Evolutionary conservation across 2,888 invertebrate species (phyloP).

Genomic region (Scaptomyza flava): DNA sequence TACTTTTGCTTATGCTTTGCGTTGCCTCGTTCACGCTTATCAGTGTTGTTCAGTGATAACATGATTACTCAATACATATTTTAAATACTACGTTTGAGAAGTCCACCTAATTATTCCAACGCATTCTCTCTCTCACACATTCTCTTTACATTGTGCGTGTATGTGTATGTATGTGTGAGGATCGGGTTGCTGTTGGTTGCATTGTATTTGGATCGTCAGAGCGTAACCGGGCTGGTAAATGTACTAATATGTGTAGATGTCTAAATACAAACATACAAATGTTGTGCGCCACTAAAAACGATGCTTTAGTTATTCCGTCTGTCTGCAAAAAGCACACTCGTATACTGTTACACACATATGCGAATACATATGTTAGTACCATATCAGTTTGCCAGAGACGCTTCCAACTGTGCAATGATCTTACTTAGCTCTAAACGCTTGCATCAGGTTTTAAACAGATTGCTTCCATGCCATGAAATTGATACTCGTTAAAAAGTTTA

Average conservation of each 20-base stretch:
- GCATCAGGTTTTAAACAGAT: slow-evolving; percentile 5
- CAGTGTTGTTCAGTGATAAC: slow-evolving; percentile 46
- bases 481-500: neutral
- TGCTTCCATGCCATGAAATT: neutral
- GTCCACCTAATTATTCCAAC: slow-evolving; percentile 31
- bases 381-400: slow-evolving; percentile 16
- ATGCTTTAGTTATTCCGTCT: slow-evolving; percentile 46
- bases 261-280: neutral
- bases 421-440: slow-evolving; percentile 13
- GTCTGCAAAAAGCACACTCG: slow-evolving; percentile 50
- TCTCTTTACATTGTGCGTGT: neutral
- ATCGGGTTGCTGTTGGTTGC: slow-evolving; percentile 21
- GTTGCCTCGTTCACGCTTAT: slow-evolving; percentile 29
- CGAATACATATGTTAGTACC: neutral
- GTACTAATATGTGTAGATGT: slow-evolving; percentile 3
- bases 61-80: slow-evolving; percentile 46
- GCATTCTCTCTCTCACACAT: neutral
- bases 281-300: slow-evolving; percentile 66
- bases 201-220: slow-evolving; percentile 71
- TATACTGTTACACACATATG: slow-evolving; percentile 18
- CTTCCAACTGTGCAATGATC: slow-evolving; percentile 28
- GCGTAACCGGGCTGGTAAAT: slow-evolving; percentile 69
- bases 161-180: slow-evolving; percentile 1
- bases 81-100: slow-evolving; percentile 45
- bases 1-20: slow-evolving; percentile 45